Percentiles rank a stretch among this genome's conserved stretches.
Evolutionary conservation across 2,113 vertebrate genomes (phyloP).

Genomic region (Hypomesus transpacificus): DNA sequence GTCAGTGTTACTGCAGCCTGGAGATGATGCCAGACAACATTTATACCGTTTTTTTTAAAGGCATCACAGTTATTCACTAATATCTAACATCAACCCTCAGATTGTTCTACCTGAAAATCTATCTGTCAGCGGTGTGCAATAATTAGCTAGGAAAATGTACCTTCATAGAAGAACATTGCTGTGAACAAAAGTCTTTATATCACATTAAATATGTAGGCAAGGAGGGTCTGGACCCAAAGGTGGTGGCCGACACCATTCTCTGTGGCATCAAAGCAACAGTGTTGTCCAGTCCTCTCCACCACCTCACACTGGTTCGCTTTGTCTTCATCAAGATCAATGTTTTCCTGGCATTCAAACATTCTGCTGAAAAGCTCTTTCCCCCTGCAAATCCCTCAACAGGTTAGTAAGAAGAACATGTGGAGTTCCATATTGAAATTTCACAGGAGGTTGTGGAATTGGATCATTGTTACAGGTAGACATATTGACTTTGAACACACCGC

Average conservation of each 20-base stretch:
- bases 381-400: constrained; percentile 20
- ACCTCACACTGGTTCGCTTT: constrained; percentile 44
- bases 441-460: too few species aligned
- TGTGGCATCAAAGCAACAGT: constrained; percentile 36
- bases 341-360: constrained; percentile 54
- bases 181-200: not conserved
- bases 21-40: not conserved
- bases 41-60: not conserved
- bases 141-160: too few species aligned
- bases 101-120: too few species aligned
- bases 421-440: too few species aligned
- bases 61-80: too few species aligned
- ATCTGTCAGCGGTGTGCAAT: too few species aligned
- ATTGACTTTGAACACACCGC: too few species aligned
- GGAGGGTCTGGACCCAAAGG: constrained; percentile 37
- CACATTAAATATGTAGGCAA: constrained; percentile 35
- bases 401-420: constrained; percentile 13
- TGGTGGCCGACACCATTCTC: constrained; percentile 54
- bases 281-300: not conserved
- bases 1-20: constrained; percentile 29
- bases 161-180: not conserved
- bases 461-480: too few species aligned
- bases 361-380: constrained; percentile 37
- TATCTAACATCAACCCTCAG: not conserved
- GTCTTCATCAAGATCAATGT: constrained; percentile 49